Conservation (phyloP, 2,888 invertebrate species). For the Dastarcus helophoroides region DNA sequence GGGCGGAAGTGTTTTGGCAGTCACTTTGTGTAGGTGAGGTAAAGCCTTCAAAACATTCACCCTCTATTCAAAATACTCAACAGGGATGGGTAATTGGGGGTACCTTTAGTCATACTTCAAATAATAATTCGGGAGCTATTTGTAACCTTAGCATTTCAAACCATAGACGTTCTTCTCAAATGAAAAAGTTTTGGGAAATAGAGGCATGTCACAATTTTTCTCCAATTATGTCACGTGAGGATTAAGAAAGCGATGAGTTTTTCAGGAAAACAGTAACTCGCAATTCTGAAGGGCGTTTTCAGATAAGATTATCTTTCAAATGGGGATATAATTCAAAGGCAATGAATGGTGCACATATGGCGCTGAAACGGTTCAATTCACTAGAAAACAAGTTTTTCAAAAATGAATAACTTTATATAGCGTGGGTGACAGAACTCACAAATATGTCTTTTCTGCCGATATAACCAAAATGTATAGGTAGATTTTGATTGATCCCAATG, state of each 20-base stretch:
- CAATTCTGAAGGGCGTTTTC: not conserved
- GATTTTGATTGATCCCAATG: no score
- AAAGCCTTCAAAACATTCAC: not conserved
- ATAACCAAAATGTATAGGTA: no score
- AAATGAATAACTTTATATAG: conserved; percentile 1
- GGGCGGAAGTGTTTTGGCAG: not conserved
- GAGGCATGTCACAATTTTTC: not conserved
- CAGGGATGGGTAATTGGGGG: not conserved
- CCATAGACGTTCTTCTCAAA: not conserved
- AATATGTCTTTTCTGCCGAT: no score
- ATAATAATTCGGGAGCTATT: not conserved
- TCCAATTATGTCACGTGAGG: not conserved
- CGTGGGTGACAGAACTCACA: no score
- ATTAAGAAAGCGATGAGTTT: not conserved
- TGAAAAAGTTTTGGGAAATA: not conserved
- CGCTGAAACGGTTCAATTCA: not conserved
- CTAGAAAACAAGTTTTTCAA: not conserved
- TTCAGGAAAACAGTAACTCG: not conserved
- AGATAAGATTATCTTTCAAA: not conserved
- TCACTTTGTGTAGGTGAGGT: conserved; percentile 1
- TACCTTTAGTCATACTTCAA: not conserved
- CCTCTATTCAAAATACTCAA: not conserved
- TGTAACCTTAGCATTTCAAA: conserved; percentile 11
- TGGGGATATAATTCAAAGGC: not conserved
- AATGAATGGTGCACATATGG: not conserved